Evolutionary conservation across 2,888 invertebrate species (phyloP), one percentile per base, ranked within the genome.

Genomic region (Morpho achilles): DNA sequence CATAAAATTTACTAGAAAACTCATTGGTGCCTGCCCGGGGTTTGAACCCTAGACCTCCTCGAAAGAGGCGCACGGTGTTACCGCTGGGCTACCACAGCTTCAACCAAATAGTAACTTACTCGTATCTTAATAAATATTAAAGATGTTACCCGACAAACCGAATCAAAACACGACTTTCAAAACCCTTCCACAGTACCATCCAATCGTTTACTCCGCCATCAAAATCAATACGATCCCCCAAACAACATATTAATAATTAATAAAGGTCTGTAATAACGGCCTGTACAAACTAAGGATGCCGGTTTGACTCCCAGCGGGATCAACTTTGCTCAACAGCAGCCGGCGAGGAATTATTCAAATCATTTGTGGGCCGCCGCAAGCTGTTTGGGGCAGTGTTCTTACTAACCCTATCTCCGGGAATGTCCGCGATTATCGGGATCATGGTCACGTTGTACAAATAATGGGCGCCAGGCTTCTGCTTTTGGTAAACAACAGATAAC

Each of bases 301-400:
- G 56, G 64, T 66, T 66, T 63, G 61, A 64, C 47, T 62, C 66
- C 61, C 66, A 42, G 50, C 44, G 63, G 66, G 62, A 56, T 52
- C 56, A 63, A 63, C 47, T 55, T 63, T 47, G 55, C 53, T 49
- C 58, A 50, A 56, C 56, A 62, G 55, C 58, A 54, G 56, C 56
- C 50, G 47, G 43, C 50, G 10, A 32, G 56, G 52, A 64, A 64
- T 60, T 64, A 64, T 64, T 64, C 56, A 62, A 64, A 64, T 60
- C 49, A 56, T 63, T 60, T 54, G 41, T 32, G 50, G 42, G 47
- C 9, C 32, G 44, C 32, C 48, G 41, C 50, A 49, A 44, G 44
- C 39, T 32, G 41, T 54, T 22, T 32, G 43, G 55, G 55, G 41
- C 60, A 43, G 50, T 53, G 60, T 56, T 58, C 32, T 53, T 50